A percentile compares a stretch with the other conserved stretches of the same genome.
phyloP scores from a whole-genome alignment of 1,140 invertebrate species.

The Penaeus indicus region DNA sequence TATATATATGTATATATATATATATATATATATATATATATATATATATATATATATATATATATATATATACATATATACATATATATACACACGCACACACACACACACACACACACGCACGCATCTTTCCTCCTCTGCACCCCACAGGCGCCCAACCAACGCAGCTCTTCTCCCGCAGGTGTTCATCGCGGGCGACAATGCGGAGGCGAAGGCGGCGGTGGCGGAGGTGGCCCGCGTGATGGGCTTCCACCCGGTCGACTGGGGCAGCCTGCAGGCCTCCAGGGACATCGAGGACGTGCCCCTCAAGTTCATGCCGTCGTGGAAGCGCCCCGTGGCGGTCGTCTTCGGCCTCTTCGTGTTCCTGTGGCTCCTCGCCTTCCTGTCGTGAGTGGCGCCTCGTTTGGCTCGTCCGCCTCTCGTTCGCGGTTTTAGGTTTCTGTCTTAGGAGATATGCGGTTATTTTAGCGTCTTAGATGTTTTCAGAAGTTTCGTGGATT shows the following conservation, averaged over 20 bases:
- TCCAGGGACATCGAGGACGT: conserved; percentile 66
- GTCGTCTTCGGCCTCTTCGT: conserved; percentile 65
- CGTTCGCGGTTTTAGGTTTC: background rate
- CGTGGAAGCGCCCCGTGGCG: conserved; percentile 66
- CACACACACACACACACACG: no score
- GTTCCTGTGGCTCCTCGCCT: conserved; percentile 63
- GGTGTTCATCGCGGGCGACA: conserved; percentile 66
- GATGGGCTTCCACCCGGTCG: conserved; percentile 66
- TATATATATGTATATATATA: no score
- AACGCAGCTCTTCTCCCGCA: conserved; percentile 14
- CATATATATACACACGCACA: no score
- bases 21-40: no score
- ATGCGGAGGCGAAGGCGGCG: conserved; percentile 50
- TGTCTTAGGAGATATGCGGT: background rate
- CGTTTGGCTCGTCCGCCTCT: no score
- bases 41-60: no score
- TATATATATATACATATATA: no score
- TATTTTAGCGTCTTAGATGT: no score
- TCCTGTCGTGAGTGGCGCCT: conserved; percentile 61
- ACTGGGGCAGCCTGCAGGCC: conserved; percentile 65
- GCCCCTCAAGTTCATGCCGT: conserved; percentile 65
- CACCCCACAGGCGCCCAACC: background rate
- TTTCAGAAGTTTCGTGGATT: background rate
- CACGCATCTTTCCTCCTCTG: background rate
- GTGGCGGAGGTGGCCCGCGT: conserved; percentile 60